Base-by-base conservation (phyloP, 2,888 invertebrate genomes). In the Oligia strigilis region DNA sequence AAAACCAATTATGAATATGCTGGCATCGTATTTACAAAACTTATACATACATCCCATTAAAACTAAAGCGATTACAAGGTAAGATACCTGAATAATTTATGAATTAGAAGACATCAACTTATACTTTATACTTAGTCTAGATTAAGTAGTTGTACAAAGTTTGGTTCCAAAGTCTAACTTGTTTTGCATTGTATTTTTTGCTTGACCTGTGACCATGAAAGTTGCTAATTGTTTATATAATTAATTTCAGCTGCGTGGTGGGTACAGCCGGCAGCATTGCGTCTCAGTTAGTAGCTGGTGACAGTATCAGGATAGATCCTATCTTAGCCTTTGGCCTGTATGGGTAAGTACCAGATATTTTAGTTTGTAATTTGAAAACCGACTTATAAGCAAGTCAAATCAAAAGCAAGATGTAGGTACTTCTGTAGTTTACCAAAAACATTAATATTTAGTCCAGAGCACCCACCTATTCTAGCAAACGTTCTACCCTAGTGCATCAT, bases 31-130 rank as follows among this genome's bases (percentile, higher is more conserved):
- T 95, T 97, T 98, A 91, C 98, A 98, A 89, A 98, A 98, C 92
- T 96, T 98, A 72, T 98, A 98, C 92, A 97, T 97, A 83, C 97
- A 98, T 94, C 98, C 98, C 0, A 97, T 98, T 76, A 98, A 97
- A 92, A 99, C 98, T 2, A 98, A 98, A 97, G 98, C 98, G 62
- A 95, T 98, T 75, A 98, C 98, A 80, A 98, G 98, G 98, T 98
- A 97, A 97, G 95, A 80, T 76, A 71, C 46, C 66, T 72, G 14
- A 64, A 19, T 72, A 70, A 64, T 71, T 62, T 36, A 43, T 62
- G 19, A 62, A 64, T 75, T 73, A 46, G 29, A 80, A 58, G 43
- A 66, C 71, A 65, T 72, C 6, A 73, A 52, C 49, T n/a, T 74
- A 40, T 9, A 36, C 72, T 62, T n/a, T 74, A 40, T 9, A 36